Evolutionary conservation across 1,140 invertebrate genomes (phyloP), one percentile per base, ranked within the genome.

Genomic region (Drosophila quadrilineata): DNA sequence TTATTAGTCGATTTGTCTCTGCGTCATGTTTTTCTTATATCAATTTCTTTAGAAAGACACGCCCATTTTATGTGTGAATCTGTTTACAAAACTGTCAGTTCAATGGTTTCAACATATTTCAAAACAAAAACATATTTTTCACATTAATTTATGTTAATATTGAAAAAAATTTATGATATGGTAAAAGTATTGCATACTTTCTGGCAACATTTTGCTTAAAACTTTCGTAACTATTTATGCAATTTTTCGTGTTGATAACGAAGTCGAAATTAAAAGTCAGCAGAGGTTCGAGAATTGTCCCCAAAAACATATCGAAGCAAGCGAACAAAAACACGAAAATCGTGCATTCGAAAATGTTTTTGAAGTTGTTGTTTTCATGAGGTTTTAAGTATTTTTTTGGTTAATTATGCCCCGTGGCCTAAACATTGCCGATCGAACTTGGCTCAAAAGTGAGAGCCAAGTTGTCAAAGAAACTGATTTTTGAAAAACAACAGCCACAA

Each of bases 391-490:
- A 49, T 21, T 31, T 17, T 29, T 31, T 28, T 33, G 2, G 12
- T 6, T 24, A 62, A 16, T 35, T 53, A 36, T 43, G 28, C 16
- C 21, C n/a, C 43, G 8, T 14, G 22, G 54, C 22, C 29, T 10
- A 43, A 33, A 52, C 43, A 19, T 40, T 53, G 31, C 36, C 28
- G 41, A 43, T 49, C 29, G 17, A 50, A 50, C 16, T 22, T n/a
- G 6, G 21, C 35, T 28, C 35, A 29, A 43, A n/a, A 40, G 49
- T 26, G 22, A 40, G 29, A 57, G 53, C 14, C n/a, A n/a, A n/a
- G 10, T 17, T 29, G 19, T 43, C 57, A 54, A 57, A 70, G n/a
- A 40, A 49, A 38, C 28, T 43, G 14, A 36, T 24, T 17, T 62
- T 62, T 16, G 16, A 52, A 43, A 58, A n/a, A n/a, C n/a, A n/a